Evolutionary conservation across 1,140 invertebrate species (phyloP).

Genomic region (Pseudachorutes palmiensis): DNA sequence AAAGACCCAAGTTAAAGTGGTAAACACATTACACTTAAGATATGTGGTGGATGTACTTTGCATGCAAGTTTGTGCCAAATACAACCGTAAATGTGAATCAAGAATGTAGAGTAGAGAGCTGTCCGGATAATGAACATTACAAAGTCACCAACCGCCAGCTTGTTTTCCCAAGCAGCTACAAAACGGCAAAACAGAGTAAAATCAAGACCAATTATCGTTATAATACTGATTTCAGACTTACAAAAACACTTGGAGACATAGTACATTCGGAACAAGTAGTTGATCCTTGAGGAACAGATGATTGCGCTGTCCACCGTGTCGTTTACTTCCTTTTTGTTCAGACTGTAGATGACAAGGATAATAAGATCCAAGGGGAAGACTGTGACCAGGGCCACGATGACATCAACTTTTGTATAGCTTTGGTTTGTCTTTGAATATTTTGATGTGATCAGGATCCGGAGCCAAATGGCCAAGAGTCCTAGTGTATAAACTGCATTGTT

Average conservation of each 20-base stretch:
- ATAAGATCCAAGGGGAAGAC: slow-evolving; percentile 32
- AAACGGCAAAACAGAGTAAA: slow-evolving; percentile 1
- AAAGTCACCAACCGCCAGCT: slow-evolving; percentile 26
- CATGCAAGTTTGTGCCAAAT: slow-evolving; percentile 33
- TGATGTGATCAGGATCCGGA: slow-evolving; percentile 26
- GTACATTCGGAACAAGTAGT: slow-evolving; percentile 28
- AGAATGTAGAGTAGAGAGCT: slow-evolving; percentile 15
- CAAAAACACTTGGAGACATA: slow-evolving; percentile 17
- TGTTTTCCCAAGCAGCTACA: slow-evolving; percentile 17
- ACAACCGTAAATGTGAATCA: slow-evolving; percentile 31
- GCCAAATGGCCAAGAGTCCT: slow-evolving; percentile 26
- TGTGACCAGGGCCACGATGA: slow-evolving; percentile 22
- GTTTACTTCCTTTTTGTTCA: slow-evolving; percentile 17
- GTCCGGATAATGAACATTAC: slow-evolving; percentile 26
- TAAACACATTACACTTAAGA: background rate
- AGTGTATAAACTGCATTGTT: slow-evolving; percentile 29
- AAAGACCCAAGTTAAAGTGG: background rate
- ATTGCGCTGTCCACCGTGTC: background rate
- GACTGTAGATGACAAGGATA: slow-evolving; percentile 21
- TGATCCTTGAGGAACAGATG: slow-evolving; percentile 24
- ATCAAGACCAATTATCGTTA: too few species aligned
- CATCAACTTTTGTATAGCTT: slow-evolving; percentile 24
- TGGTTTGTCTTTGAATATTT: slow-evolving; percentile 34
- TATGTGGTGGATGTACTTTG: slow-evolving; percentile 15
- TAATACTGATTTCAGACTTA: too few species aligned